Evolutionary conservation across 92 coral and sea anemone species (phyloP).

Genomic region (Actinostola sp.): DNA sequence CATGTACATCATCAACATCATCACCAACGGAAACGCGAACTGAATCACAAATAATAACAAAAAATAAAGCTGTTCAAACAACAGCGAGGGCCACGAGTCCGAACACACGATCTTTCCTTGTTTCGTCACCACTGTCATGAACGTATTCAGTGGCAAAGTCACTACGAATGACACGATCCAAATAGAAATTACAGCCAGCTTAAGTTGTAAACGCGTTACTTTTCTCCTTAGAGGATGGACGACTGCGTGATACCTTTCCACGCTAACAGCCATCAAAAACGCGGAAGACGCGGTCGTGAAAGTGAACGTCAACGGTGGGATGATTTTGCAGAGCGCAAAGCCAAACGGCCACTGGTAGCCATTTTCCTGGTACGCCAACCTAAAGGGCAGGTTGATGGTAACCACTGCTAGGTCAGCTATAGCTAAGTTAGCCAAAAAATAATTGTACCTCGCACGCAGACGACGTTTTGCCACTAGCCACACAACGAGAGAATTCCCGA

Average conservation of each 20-base stretch:
- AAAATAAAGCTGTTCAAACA: conserved; percentile 38
- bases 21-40: conserved; percentile 47
- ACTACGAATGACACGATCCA: conserved; percentile 48
- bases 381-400: conserved; percentile 45
- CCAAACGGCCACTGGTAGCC: conserved; percentile 61
- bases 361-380: conserved; percentile 60
- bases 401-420: conserved; percentile 52
- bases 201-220: conserved; percentile 33
- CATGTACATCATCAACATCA: conserved; percentile 39
- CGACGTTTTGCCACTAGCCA: conserved; percentile 49
- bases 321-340: conserved; percentile 39
- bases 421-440: conserved; percentile 46
- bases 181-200: conserved; percentile 29
- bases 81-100: conserved; percentile 50
- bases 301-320: conserved; percentile 49
- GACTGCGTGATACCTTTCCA: conserved; percentile 49
- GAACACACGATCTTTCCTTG: conserved; percentile 40
- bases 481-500: conserved; percentile 45
- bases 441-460: conserved; percentile 32
- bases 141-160: conserved; percentile 44
- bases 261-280: conserved; percentile 42
- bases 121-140: conserved; percentile 22
- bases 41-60: conserved; percentile 40
- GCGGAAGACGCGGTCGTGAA: conserved; percentile 54
- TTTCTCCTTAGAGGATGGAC: conserved; percentile 32